A percentile compares a stretch with the other conserved stretches of the same genome.
phyloP scores from a whole-genome alignment of 2,888 invertebrate genomes.

The Zonitis immaculata region DNA sequence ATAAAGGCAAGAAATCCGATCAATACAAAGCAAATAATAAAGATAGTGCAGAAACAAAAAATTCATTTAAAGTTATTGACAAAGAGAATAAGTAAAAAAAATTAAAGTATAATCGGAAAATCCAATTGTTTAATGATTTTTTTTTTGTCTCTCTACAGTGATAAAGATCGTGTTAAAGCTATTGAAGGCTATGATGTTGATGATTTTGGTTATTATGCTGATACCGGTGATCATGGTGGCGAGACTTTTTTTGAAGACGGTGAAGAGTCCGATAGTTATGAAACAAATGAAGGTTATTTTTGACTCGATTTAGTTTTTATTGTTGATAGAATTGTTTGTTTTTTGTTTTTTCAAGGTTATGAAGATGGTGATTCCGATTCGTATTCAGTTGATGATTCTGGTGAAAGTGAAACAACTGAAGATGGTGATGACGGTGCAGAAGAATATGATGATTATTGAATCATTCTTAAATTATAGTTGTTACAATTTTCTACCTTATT shows the following conservation, averaged over 20 bases:
- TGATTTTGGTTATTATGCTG: constrained; percentile 26
- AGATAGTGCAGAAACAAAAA: constrained; percentile 32
- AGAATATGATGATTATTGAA: constrained; percentile 28
- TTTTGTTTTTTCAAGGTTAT: constrained; percentile 9
- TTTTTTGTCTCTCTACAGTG: too few species aligned
- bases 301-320: too few species aligned
- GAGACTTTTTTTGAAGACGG: not conserved
- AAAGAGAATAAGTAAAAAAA: constrained; percentile 35
- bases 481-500: constrained; percentile 2
- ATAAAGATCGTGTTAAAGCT: constrained; percentile 19
- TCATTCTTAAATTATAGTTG: constrained; percentile 10
- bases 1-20: too few species aligned
- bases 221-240: constrained; percentile 20
- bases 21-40: constrained; percentile 48
- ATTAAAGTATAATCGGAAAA: not conserved
- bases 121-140: too few species aligned
- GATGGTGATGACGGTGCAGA: constrained; percentile 28
- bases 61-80: constrained; percentile 37
- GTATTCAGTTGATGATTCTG: constrained; percentile 31
- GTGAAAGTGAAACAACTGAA: constrained; percentile 18
- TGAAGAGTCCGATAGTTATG: constrained; percentile 14
- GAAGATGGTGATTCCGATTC: constrained; percentile 27
- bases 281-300: not conserved
- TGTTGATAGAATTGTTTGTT: too few species aligned
- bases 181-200: constrained; percentile 22